Evolutionary conservation across 2,113 vertebrate genomes (phyloP), one percentile per base, ranked within the genome.

Genomic region (human): DNA sequence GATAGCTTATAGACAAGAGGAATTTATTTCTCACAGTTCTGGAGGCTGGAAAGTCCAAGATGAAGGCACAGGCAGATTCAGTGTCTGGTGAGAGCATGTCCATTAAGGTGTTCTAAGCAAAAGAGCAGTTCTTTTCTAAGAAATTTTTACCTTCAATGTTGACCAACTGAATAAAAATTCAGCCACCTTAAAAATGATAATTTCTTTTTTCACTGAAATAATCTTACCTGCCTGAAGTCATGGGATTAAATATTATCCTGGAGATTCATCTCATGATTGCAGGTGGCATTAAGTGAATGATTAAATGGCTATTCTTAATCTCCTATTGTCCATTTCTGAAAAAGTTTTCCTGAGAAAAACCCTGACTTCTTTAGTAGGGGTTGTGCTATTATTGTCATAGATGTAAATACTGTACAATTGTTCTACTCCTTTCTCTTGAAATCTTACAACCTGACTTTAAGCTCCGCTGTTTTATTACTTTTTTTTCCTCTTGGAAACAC

Each of bases 401-500:
- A 38, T 66, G 8, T 86, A 84, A 94, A 78, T 27, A n/a, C 17
- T 83, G 20, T 45, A 35, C 17, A 32, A 38, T 86, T 70, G 59
- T 73, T 96, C 16, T 72, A 55, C 25, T 90, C n/a, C 38, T 70
- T 86, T 87, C 40, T 81, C 40, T 95, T 75, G 30, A 89, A 93
- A 76, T 92, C n/a, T 83, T 80, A 81, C 13, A 64, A 55, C 32
- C 30, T 80, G 45, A 93, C 32, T 93, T 89, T 66, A 92, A 93
- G 87, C 90, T 93, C 50, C 73, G 87, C 70, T 87, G 40, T 86
- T 85, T 79, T 85, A 95, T 88, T 89, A 64, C 57, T 59, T 93
- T 93, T 86, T 52, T 96, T 96, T 95, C 38, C 86, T 89, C 82
- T 90, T 95, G 45, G 55, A 96, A 92, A 75, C 83, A 96, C 89